Conservation (phyloP, 1,140 invertebrate species). For the Parapsyche elsis region DNA sequence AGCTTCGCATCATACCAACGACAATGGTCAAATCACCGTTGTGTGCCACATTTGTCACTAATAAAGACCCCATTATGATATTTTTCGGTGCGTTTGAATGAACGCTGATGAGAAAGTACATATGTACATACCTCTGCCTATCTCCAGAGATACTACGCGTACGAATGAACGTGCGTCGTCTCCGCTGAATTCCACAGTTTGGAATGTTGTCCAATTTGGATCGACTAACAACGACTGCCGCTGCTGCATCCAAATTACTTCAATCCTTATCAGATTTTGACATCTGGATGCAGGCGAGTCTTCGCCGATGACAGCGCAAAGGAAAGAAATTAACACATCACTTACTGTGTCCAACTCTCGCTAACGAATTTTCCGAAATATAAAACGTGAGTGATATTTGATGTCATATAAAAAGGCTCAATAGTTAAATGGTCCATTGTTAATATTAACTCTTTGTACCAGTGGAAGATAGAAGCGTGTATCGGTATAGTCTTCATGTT, state of each 20-base stretch:
- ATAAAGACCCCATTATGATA: not conserved
- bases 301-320: not conserved
- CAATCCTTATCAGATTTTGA: constrained; percentile 17
- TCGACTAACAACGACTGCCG: not conserved
- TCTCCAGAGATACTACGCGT: not conserved
- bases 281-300: not conserved
- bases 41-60: constrained; percentile 16
- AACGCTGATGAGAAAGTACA: constrained; percentile 20
- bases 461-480: no score
- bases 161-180: not conserved
- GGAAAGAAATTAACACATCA: not conserved
- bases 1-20: not conserved
- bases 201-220: constrained; percentile 41
- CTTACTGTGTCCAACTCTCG: no score
- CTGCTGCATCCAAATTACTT: constrained; percentile 3
- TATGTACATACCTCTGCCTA: no score
- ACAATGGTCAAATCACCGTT: not conserved
- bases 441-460: no score
- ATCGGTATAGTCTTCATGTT: no score
- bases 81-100: constrained; percentile 4
- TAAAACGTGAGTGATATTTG: no score
- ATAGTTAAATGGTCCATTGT: no score
- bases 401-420: no score
- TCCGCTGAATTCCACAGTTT: constrained; percentile 28
- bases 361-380: no score